phyloP scores from a whole-genome alignment of 2,113 vertebrate genomes.

The Scartelaos histophorus region DNA sequence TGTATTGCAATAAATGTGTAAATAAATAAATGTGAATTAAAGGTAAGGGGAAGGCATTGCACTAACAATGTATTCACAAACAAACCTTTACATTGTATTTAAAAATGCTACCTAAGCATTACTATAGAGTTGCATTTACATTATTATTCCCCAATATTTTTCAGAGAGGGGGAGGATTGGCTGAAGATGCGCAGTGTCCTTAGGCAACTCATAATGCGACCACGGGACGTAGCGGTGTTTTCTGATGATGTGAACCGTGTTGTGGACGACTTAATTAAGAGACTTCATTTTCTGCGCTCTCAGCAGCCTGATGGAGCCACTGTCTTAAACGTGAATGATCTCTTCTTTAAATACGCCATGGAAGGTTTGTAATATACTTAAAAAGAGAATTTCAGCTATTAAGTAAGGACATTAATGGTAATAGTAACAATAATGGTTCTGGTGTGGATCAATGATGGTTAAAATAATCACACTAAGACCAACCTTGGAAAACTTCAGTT shows the following conservation, averaged over 20 bases:
- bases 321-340: conserved; percentile 84
- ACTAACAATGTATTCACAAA: no score
- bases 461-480: not conserved
- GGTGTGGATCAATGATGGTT: not conserved
- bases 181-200: conserved; percentile 90
- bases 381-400: not conserved
- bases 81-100: no score
- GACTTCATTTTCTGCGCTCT: conserved; percentile 76
- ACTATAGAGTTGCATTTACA: not conserved
- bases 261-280: conserved; percentile 84
- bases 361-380: conserved; percentile 81
- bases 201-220: conserved; percentile 89
- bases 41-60: no score
- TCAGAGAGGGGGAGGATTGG: conserved; percentile 89
- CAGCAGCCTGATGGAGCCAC: conserved; percentile 79
- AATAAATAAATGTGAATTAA: no score
- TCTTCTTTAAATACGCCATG: conserved; percentile 96
- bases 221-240: conserved; percentile 84
- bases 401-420: not conserved
- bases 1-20: not conserved
- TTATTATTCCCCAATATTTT: conserved; percentile 25
- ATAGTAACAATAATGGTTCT: not conserved
- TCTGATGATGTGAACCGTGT: conserved; percentile 85
- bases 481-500: not conserved
- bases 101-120: not conserved